Evolutionary conservation across 2,888 invertebrate species (phyloP).

Genomic region (Dusona sp.): DNA sequence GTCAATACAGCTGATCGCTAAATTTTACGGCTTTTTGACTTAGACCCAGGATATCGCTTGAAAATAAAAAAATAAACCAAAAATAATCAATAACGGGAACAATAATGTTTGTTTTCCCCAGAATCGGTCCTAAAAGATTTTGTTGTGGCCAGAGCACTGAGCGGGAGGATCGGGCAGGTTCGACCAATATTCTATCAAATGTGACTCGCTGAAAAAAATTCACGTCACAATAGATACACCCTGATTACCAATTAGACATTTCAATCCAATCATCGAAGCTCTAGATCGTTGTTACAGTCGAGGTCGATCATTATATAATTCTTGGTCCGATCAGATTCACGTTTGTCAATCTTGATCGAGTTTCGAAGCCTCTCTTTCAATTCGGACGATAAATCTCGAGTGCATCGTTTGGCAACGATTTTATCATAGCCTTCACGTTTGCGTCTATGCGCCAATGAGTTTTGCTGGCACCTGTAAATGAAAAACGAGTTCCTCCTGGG

Average conservation of each 20-base stretch:
- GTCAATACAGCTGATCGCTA: no score
- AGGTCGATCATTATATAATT: constrained; percentile 25
- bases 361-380: not conserved
- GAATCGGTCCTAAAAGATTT: no score
- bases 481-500: not conserved
- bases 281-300: constrained; percentile 26
- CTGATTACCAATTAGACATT: constrained; percentile 62
- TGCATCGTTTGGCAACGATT: constrained; percentile 48
- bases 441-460: constrained; percentile 42
- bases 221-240: constrained; percentile 4
- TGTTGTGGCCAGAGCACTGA: no score
- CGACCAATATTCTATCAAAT: no score
- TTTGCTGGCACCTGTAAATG: constrained; percentile 17
- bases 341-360: constrained; percentile 66
- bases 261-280: constrained; percentile 45
- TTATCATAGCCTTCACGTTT: constrained; percentile 39
- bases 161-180: no score
- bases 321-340: constrained; percentile 42
- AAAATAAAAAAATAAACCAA: no score
- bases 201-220: no score
- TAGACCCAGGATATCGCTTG: no score
- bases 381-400: constrained; percentile 57
- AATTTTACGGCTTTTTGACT: no score
- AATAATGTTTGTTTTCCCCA: no score
- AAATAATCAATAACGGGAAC: no score